Evolutionary conservation across 2,888 invertebrate genomes (phyloP), one percentile per base, ranked within the genome.

Genomic region (Tetragonisca angustula): DNA sequence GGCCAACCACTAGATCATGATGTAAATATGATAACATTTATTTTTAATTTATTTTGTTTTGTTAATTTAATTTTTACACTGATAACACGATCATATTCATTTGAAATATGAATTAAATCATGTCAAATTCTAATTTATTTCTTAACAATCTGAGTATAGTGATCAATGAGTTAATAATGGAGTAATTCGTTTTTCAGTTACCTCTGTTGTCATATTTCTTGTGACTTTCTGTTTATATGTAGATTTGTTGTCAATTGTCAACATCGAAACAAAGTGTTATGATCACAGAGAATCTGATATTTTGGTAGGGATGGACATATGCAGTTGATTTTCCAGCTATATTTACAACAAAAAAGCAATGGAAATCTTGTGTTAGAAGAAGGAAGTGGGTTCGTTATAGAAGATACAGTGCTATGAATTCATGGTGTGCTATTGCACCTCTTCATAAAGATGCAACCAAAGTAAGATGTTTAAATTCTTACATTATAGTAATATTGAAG

Each of bases 341-440:
- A 64, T 98, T 97, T 95, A 96, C 97, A 52, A 95, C 97, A 1
- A 96, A 97, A 80, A 98, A 98, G 92, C 97, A 97, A 84, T 98
- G 98, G 98, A 97, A 97, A 91, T 98, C 98, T 13, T 98, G 97
- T 95, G 98, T 99, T 0, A 95, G 98, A 85, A 95, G 98, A 90
- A 96, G 98, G 87, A 97, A 98, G 93, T 99, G 98, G 98, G 97
- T 98, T 82, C 96, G 98, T 82, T 97, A 97, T 93, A 95, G 98
- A 76, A 96, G 97, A 91, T 99, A 98, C 92, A 97, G 97, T 94
- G 98, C 98, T 13, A 96, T 98, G 95, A 98, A 98, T 95, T 97
- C 97, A 65, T 99, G 99, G 99, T 98, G 98, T 95, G 97, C 98
- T 61, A 97, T 98, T 91, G 97, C 98, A 78, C 97, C 98, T 21